Base-by-base conservation (phyloP, 2,888 invertebrate species). In the Tetragnatha montana region DNA sequence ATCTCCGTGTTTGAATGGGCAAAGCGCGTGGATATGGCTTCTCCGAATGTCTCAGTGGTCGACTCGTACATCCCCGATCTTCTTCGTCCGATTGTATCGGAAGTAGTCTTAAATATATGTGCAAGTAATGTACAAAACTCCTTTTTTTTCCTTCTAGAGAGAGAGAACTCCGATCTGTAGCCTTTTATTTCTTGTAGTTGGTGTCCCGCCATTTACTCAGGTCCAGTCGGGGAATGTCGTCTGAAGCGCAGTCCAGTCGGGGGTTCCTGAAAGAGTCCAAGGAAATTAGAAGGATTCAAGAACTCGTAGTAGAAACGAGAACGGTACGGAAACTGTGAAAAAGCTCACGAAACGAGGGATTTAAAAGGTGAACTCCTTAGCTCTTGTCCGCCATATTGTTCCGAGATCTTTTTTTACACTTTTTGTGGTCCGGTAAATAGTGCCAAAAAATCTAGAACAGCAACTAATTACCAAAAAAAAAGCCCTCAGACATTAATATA, bases 121-220 rank as follows among this genome's bases (percentile, higher is more conserved):
- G 85, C 89, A 89, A 89, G 19, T 85, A 85, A 85, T 89, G 84
- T 89, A 89, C 89, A 89, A 81, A 50, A 75, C 76, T 71, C 83
- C 75, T 79, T 68, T 19, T 68, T 19, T 73, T 60, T 88, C 73
- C 22, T 50, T 71, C 4, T 1, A 35, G 35, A 4, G 35, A 35
- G 35, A 35, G 35, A 35, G n/a, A n/a, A n/a, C n/a, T n/a, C n/a
- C n/a, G n/a, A 35, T 35, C 35, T 35, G 35, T 35, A 35, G 6
- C 7, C 2, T 49, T 76, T 70, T 90, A 91, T 70, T 91, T 90
- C 69, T 87, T 88, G 85, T 90, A 91, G 35, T 91, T 91, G 68
- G 88, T 91, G 93, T 98, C 98, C 21, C 97, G 97, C 98, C 98
- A 98, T 94, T 97, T 97, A 92, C 95, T 95, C 92, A 98, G 95